phyloP scores from a whole-genome alignment of 2,888 invertebrate species.

The Allygus modestus region DNA sequence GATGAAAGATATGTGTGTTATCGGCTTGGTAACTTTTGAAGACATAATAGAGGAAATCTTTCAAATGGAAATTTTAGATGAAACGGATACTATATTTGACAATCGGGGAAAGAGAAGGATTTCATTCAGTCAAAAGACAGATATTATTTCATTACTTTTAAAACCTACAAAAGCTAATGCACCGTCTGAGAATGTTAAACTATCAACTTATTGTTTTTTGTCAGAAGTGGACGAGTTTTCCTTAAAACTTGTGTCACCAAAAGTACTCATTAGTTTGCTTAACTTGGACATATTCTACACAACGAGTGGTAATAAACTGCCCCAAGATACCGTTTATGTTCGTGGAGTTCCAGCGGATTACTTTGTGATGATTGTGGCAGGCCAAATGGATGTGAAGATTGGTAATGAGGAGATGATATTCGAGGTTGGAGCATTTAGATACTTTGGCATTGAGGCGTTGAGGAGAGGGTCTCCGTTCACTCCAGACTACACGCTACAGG shows the following conservation, averaged over 20 bases:
- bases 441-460: slow-evolving; percentile 66
- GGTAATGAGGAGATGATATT: slow-evolving; percentile 66
- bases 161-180: slow-evolving; percentile 62
- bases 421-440: slow-evolving; percentile 67
- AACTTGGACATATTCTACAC: slow-evolving; percentile 63
- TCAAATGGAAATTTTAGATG: slow-evolving; percentile 68
- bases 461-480: neutral
- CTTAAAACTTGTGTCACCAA: slow-evolving; percentile 64
- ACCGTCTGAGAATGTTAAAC: slow-evolving; percentile 65
- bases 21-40: slow-evolving; percentile 68
- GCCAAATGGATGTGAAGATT: slow-evolving; percentile 65
- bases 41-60: slow-evolving; percentile 68
- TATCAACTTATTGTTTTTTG: slow-evolving; percentile 66
- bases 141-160: neutral
- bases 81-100: slow-evolving; percentile 62
- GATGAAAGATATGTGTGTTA: slow-evolving; percentile 12
- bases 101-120: slow-evolving; percentile 15
- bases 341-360: slow-evolving; percentile 64
- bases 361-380: slow-evolving; percentile 67
- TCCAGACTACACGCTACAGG: slow-evolving; percentile 64
- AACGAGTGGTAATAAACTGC: neutral
- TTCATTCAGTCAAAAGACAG: neutral
- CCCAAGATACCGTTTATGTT: slow-evolving; percentile 44
- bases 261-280: slow-evolving; percentile 64
- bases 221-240: slow-evolving; percentile 64